phyloP scores from a whole-genome alignment of 2,113 vertebrate genomes.

The Dasypus novemcinctus region DNA sequence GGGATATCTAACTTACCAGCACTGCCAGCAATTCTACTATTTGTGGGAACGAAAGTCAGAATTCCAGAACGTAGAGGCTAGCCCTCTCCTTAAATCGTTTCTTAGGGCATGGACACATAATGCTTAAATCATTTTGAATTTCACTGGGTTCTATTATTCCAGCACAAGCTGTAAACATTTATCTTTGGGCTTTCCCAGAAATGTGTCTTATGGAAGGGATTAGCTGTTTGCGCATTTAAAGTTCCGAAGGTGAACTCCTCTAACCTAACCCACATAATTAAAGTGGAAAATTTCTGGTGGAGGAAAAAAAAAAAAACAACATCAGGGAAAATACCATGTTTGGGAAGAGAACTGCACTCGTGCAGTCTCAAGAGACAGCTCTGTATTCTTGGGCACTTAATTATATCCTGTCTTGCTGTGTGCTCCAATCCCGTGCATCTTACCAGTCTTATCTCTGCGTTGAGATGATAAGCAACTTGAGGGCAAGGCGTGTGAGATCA shows the following conservation, averaged over 20 bases:
- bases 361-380: conserved; percentile 33
- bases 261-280: conserved; percentile 70
- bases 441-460: neutral
- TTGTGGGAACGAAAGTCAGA: neutral
- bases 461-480: neutral
- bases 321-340: conserved; percentile 66
- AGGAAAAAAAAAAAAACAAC: conserved; percentile 18
- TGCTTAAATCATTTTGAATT: neutral
- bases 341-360: conserved; percentile 57
- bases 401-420: neutral
- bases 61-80: neutral
- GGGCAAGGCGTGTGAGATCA: neutral
- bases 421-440: accelerated
- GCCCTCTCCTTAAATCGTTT: neutral
- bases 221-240: conserved; percentile 42
- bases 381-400: conserved; percentile 9
- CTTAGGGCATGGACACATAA: neutral
- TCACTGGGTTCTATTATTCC: conserved; percentile 34
- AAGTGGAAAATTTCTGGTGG: conserved; percentile 73
- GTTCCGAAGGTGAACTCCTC: conserved; percentile 63
- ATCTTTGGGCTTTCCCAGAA: conserved; percentile 72
- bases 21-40: neutral
- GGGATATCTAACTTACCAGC: neutral
- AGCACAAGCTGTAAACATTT: conserved; percentile 62
- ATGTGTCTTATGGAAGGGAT: conserved; percentile 70